Evolutionary conservation across 2,113 vertebrate species (phyloP), one percentile per base, ranked within the genome.

Genomic region (Coreoperca whiteheadi): DNA sequence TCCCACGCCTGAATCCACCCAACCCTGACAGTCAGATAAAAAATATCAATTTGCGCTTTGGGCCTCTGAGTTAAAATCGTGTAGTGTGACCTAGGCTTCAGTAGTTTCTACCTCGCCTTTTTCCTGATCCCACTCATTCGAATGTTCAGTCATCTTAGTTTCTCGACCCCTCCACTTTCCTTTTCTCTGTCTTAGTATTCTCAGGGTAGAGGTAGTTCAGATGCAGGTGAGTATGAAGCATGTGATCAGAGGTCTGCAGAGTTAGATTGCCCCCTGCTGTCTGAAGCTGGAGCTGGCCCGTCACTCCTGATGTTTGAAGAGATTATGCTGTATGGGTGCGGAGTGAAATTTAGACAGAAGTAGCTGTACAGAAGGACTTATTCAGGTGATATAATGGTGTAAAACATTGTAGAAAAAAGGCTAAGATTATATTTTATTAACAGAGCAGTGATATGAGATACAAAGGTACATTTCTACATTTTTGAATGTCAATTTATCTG

Each of bases 121-220:
- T 25, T 39, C 75, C 78, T 32, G 18, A 77, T 70, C 68, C 82
- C 71, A 56, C 72, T 68, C 71, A 61, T 83, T 61, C 28, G 6
- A 81, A 81, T 72, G 66, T 82, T 79, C 48, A 60, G 73, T 66
- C 81, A 15, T 25, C 70, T 82, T 75, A 68, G 72, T 85, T 87
- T 83, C 51, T 76, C 74, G 51, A 83, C 61, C 21, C 37, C 43
- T 20, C 71, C 70, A 50, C 79, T 77, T 77, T 81, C 74, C 72
- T 65, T 79, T 28, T 75, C 56, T 80, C 50, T 70, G 70, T 90
- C 73, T 90, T 91, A 88, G 88, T 89, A 90, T 88, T 92, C 93
- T 94, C 93, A 94, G 93, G 92, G 90, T 93, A 91, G 93, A 88
- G 77, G 71, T 94, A 94, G 91, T 87, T 91, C 82, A 89, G 83